phyloP scores from a whole-genome alignment of 2,888 invertebrate genomes.

The Thereva unica region DNA sequence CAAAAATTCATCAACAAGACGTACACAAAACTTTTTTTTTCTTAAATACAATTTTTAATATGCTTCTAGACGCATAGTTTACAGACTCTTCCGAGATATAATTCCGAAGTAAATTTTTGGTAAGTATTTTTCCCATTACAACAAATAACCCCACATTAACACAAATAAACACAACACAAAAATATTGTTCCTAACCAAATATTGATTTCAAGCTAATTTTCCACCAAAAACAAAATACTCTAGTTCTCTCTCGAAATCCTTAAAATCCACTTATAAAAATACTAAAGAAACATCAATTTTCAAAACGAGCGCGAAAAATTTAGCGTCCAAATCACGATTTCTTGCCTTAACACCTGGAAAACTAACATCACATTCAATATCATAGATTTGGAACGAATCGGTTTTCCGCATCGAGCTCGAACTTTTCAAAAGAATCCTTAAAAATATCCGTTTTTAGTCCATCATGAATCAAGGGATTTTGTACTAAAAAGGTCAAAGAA shows the following conservation, averaged over 20 bases:
- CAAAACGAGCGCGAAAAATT: slow-evolving; percentile 37
- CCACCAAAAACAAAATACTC: neutral
- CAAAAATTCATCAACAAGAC: no score
- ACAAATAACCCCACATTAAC: no score
- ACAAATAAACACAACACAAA: neutral
- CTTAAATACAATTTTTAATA: no score
- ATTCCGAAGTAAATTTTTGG: no score
- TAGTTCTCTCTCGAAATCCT: neutral
- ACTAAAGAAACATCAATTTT: slow-evolving; percentile 6
- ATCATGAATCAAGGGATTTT: no score
- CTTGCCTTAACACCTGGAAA: slow-evolving; percentile 45
- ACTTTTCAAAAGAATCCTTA: neutral
- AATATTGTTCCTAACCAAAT: slow-evolving; percentile 3
- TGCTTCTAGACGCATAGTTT: no score
- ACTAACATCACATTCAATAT: slow-evolving; percentile 32
- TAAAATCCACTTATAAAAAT: neutral
- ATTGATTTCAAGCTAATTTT: slow-evolving; percentile 8
- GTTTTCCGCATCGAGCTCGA: neutral
- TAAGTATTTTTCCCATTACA: no score
- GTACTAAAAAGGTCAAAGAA: no score
- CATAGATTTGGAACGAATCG: slow-evolving; percentile 28
- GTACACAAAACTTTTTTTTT: no score
- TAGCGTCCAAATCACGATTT: slow-evolving; percentile 44
- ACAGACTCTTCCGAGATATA: no score
- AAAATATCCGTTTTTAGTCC: no score